Conservation (phyloP, 2,113 vertebrate genomes). For the Dasypus novemcinctus region DNA sequence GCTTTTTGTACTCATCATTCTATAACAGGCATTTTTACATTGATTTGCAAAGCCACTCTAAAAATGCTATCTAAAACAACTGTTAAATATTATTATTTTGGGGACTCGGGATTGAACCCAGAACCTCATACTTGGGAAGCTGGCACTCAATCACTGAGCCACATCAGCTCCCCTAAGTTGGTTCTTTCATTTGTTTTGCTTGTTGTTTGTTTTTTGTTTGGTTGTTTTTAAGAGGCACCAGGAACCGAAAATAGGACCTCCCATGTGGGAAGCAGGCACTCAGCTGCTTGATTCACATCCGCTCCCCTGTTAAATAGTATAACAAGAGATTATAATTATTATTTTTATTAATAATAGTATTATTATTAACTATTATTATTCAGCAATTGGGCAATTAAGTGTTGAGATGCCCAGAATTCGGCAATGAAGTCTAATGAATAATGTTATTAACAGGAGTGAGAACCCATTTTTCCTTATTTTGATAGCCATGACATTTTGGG, state of each 20-base stretch:
- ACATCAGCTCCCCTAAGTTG: too few species aligned
- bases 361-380: neutral
- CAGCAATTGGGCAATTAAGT: neutral
- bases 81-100: neutral
- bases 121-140: too few species aligned
- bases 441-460: neutral
- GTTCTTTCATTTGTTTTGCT: too few species aligned
- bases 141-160: too few species aligned
- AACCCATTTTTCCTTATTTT: neutral
- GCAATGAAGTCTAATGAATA: neutral
- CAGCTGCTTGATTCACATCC: too few species aligned
- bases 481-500: constrained; percentile 6
- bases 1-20: neutral
- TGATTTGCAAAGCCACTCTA: constrained; percentile 3
- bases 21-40: neutral
- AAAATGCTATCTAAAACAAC: neutral
- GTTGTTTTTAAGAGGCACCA: too few species aligned
- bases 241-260: too few species aligned
- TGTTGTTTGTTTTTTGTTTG: too few species aligned
- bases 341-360: too few species aligned
- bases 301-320: neutral
- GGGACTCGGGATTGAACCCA: too few species aligned
- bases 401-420: neutral
- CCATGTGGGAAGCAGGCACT: too few species aligned
- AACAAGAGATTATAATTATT: neutral